A percentile compares a stretch with the other conserved stretches of the same genome.
Evolutionary conservation across 2,888 invertebrate genomes (phyloP).

Genomic region (Mimachlamys varia): DNA sequence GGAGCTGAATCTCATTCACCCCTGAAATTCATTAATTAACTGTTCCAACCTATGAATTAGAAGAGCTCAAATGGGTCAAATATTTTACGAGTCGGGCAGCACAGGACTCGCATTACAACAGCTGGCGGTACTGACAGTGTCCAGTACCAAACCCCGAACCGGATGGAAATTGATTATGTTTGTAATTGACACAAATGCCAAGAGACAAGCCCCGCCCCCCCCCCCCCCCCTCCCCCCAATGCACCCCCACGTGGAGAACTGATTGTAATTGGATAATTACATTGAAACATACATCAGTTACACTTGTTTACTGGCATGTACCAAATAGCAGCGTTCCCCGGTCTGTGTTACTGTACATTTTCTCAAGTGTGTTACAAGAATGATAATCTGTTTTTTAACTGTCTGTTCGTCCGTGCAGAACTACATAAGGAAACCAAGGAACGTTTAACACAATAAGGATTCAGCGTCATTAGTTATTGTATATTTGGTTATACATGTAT

Average conservation of each 20-base stretch:
- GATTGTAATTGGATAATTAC: slow-evolving; percentile 11
- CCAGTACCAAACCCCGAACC: neutral
- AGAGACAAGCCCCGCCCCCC: slow-evolving; percentile 18
- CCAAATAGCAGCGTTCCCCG: neutral
- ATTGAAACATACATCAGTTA: neutral
- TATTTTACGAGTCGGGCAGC: neutral
- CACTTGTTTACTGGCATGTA: slow-evolving; percentile 23
- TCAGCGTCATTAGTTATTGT: too few species aligned
- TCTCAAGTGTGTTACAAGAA: neutral
- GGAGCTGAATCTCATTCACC: neutral
- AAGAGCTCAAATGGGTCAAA: too few species aligned
- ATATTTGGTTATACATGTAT: too few species aligned
- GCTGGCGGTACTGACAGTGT: neutral
- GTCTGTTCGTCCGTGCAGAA: neutral
- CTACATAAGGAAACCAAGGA: too few species aligned
- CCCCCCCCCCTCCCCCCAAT: neutral
- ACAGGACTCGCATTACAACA: neutral
- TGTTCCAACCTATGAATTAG: too few species aligned
- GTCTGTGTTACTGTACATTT: neutral
- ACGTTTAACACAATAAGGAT: too few species aligned
- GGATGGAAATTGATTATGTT: neutral
- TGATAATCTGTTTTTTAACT: neutral
- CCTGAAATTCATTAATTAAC: too few species aligned
- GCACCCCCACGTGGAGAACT: neutral
- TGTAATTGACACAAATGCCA: slow-evolving; percentile 8